Evolutionary conservation across 2,888 invertebrate species (phyloP).

Genomic region (Saturnia pavonia): DNA sequence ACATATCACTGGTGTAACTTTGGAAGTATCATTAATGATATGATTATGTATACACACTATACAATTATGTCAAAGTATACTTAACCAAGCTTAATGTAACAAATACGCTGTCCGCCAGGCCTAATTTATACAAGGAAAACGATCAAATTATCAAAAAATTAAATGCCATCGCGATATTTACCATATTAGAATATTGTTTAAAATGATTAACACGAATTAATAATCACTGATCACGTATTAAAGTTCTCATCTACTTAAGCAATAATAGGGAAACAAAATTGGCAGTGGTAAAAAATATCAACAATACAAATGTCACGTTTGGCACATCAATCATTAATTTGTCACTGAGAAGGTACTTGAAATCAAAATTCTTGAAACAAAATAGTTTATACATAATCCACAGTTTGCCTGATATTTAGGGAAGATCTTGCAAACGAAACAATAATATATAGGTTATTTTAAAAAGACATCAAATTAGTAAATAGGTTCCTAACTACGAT

Average conservation of each 20-base stretch:
- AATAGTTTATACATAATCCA: background rate
- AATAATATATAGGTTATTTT: conserved; percentile 10
- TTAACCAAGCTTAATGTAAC: conserved; percentile 33
- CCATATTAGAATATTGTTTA: conserved; percentile 16
- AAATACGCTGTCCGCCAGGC: conserved; percentile 15
- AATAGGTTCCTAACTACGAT: conserved; percentile 62
- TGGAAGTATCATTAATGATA: conserved; percentile 28
- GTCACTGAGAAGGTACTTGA: conserved; percentile 36
- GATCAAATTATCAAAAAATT: conserved; percentile 32
- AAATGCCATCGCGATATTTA: conserved; percentile 42
- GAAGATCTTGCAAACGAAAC: background rate
- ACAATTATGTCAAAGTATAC: conserved; percentile 24
- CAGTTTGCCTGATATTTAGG: background rate
- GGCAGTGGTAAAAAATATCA: conserved; percentile 33
- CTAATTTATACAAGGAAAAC: background rate
- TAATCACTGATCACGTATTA: conserved; percentile 38
- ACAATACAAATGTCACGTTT: conserved; percentile 36
- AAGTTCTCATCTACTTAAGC: conserved; percentile 26
- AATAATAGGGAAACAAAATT: conserved; percentile 28
- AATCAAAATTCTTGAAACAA: background rate
- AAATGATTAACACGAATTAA: conserved; percentile 6
- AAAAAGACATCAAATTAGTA: conserved; percentile 43
- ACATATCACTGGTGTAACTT: conserved; percentile 40
- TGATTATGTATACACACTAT: background rate
- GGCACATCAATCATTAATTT: conserved; percentile 40